Base-by-base conservation (phyloP, 2,888 invertebrate genomes). In the Timema cristinae region DNA sequence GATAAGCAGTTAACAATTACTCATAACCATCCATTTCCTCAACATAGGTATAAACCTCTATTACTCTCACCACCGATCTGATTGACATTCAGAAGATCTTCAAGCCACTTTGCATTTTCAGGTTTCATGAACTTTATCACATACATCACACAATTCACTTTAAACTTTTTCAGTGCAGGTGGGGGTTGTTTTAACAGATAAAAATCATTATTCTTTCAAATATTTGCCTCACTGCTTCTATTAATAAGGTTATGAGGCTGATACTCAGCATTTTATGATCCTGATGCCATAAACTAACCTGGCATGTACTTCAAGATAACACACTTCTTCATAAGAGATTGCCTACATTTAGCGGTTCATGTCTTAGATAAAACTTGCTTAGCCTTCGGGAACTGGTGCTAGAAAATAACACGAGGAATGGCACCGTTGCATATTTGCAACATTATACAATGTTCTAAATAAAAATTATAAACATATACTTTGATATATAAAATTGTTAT, bases 301-400 rank as follows among this genome's bases (percentile, higher is more conserved):
- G 56, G 56, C 56, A 56, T 56, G 56, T 56, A 56, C 56, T 56
- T 56, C 56, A 56, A 56, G 56, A 56, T 56, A 56, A 56, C 56
- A 56, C 7, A 56, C 6, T 56, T 56, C 9, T 56, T 5, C 16
- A 56, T 56, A 7, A 1, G 56, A 56, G 16, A 56, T n/a, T n/a
- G 52, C 52, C 16, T 56, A 11, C 16, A 2, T 56, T 56, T 56
- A 16, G 56, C 13, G 6, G n/a, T 56, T 11, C 1, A 7, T 8
- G 56, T 56, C 16, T 11, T 56, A 15, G 56, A 56, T 6, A 56
- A 56, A 52, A 56, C 32, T 32, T 32, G 32, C 32, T 32, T 32
- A 32, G 32, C 32, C 4, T 2, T 32, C 32, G 32, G 32, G 32
- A 32, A 32, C 32, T 32, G 4, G 32, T 32, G 32, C 32, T 32